Percentiles rank a stretch among this genome's conserved stretches.
These are phyloP conservation scores for Spodoptera littoralis DNA, from an alignment of 2,888 invertebrate genomes.

Conservation along the genomic window DNA sequence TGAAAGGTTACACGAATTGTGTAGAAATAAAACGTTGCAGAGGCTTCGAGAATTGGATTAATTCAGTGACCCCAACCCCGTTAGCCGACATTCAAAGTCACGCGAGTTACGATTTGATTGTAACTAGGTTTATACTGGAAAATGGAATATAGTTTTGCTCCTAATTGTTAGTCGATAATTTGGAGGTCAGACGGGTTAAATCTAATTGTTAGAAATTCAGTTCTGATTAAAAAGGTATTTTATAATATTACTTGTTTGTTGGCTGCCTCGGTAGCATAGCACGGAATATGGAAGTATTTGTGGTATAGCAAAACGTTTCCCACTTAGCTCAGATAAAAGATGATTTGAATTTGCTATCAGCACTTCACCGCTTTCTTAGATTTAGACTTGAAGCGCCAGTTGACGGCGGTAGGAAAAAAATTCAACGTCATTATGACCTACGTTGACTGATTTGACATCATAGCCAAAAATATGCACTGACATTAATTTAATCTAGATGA, in stretches of 20 bases:
- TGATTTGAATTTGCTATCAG: no score
- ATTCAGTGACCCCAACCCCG: constrained; percentile 71
- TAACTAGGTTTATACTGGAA: constrained; percentile 29
- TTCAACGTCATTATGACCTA: constrained; percentile 13
- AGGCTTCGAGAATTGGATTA: constrained; percentile 75
- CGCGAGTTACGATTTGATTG: constrained; percentile 63
- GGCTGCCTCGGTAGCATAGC: no score
- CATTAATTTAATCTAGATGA: constrained; percentile 13
- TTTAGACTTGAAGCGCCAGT: no score
- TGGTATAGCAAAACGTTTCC: no score
- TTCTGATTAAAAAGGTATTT: background rate
- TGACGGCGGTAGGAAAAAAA: no score
- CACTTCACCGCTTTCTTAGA: no score
- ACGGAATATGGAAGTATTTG: no score
- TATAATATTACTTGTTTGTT: no score
- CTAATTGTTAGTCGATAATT: constrained; percentile 21
- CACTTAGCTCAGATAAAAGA: no score
- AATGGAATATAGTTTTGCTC: constrained; percentile 7
- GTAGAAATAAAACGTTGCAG: constrained; percentile 61
- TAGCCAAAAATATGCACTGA: constrained; percentile 30
- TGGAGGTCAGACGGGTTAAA: constrained; percentile 10
- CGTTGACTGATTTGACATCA: constrained; percentile 38
- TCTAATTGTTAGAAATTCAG: no score
- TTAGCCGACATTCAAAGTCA: constrained; percentile 71
- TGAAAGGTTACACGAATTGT: constrained; percentile 50